Evolutionary conservation across 1,140 invertebrate genomes (phyloP).

Genomic region (Melanaphis sacchari): DNA sequence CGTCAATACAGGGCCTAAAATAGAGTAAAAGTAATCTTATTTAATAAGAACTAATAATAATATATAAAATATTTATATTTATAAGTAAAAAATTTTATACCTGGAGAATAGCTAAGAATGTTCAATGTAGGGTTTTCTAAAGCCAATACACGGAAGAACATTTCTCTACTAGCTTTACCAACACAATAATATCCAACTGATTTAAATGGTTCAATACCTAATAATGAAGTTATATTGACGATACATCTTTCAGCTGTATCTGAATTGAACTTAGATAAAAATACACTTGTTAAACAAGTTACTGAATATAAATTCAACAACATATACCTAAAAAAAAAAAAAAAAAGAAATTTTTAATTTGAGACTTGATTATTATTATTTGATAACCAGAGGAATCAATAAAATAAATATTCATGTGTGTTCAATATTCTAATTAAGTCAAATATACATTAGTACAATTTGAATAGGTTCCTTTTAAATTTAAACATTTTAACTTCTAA

Average conservation of each 20-base stretch:
- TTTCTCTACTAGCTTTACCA: conserved; percentile 90
- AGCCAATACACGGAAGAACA: conserved; percentile 86
- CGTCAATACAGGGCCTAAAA: conserved; percentile 78
- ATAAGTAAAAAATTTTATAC: conserved; percentile 62
- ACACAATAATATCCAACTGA: conserved; percentile 82
- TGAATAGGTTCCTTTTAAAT: not conserved
- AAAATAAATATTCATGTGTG: no score
- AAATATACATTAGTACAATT: not conserved
- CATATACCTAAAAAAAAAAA: conserved; percentile 61
- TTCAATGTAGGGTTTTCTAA: conserved; percentile 78
- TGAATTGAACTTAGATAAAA: conserved; percentile 70
- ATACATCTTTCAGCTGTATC: conserved; percentile 68
- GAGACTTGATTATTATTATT: not conserved
- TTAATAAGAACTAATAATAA: no score
- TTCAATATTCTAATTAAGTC: no score
- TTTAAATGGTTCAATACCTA: conserved; percentile 77
- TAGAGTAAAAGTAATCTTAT: not conserved
- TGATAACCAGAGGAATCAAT: not conserved
- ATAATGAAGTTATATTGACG: conserved; percentile 89
- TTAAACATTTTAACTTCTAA: not conserved
- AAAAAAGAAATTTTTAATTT: not conserved
- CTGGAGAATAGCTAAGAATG: conserved; percentile 92
- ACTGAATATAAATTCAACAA: conserved; percentile 65
- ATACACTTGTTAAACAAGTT: conserved; percentile 78
- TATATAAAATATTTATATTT: not conserved